phyloP scores from a whole-genome alignment of 1,140 invertebrate species.

The Nilaparvata lugens region DNA sequence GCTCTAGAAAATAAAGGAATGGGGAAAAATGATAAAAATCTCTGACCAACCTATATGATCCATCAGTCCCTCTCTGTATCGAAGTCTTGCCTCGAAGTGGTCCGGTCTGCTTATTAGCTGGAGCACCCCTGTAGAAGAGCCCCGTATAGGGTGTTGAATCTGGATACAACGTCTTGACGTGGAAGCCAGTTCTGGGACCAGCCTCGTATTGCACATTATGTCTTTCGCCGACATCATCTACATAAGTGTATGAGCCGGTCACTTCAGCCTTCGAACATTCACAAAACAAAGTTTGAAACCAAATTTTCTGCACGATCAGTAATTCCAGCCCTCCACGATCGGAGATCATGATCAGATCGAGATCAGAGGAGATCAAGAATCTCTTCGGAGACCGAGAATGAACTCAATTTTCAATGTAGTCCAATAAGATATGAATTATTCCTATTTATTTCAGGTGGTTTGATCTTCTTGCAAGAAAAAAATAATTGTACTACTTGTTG shows the following conservation, averaged over 20 bases:
- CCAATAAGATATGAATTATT: too few relatives aligned
- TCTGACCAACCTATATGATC: slow-evolving; percentile 44
- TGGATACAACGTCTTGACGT: slow-evolving; percentile 56
- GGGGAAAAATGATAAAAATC: too few relatives aligned
- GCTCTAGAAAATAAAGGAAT: too few relatives aligned
- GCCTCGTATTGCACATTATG: slow-evolving; percentile 63
- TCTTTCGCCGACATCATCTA: slow-evolving; percentile 58
- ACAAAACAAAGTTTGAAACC: slow-evolving; percentile 16
- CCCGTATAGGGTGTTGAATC: slow-evolving; percentile 38
- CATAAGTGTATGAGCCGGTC: slow-evolving; percentile 47
- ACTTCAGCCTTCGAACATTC: slow-evolving; percentile 48
- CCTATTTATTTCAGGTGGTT: too few relatives aligned
- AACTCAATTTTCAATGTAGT: too few relatives aligned
- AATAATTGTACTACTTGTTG: too few relatives aligned
- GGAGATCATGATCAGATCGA: too few relatives aligned
- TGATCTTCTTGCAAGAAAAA: too few relatives aligned
- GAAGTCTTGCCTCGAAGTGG: slow-evolving; percentile 47
- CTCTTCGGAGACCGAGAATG: too few relatives aligned
- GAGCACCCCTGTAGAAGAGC: slow-evolving; percentile 43
- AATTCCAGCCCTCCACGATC: too few relatives aligned
- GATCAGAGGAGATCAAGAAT: too few relatives aligned
- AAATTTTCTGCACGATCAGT: too few relatives aligned
- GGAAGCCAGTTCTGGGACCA: slow-evolving; percentile 57
- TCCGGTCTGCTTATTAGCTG: slow-evolving; percentile 33
- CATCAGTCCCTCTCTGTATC: slow-evolving; percentile 48